These are phyloP conservation scores for Thumatha senex DNA, from an alignment of 2,888 invertebrate species.

Conservation along the genomic window DNA sequence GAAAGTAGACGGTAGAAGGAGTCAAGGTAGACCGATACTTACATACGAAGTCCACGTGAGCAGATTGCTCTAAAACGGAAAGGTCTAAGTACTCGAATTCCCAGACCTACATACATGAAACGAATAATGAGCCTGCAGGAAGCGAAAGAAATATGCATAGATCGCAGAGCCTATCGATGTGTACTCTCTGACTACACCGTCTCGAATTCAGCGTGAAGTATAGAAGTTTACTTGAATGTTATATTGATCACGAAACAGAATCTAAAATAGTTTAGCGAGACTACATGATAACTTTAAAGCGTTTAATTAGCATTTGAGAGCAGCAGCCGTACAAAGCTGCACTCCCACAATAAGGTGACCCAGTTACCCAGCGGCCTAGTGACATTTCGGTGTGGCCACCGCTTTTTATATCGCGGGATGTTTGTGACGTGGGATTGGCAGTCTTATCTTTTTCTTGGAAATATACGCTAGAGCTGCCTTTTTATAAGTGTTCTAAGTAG, in stretches of 20 bases:
- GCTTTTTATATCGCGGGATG: conserved; percentile 4
- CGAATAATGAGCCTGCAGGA: no score
- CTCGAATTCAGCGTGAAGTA: no score
- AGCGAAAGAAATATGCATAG: no score
- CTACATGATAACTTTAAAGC: conserved; percentile 32
- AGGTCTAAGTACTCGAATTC: no score
- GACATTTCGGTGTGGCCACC: conserved; percentile 41
- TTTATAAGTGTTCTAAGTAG: background rate
- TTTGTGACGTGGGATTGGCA: background rate
- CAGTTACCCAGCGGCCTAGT: conserved; percentile 48
- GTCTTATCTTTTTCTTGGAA: background rate
- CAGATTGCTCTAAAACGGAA: no score
- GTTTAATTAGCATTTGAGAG: conserved; percentile 16
- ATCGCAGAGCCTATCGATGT: no score
- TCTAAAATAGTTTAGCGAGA: background rate
- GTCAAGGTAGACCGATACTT: no score
- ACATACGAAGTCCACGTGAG: no score
- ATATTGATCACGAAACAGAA: background rate
- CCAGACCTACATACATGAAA: no score
- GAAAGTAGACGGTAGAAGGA: no score
- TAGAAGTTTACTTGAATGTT: no score
- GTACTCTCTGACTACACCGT: no score
- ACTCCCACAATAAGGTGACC: conserved; percentile 53
- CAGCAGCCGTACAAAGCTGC: conserved; percentile 24
- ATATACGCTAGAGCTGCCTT: background rate